These are phyloP conservation scores for Leucozona laternaria DNA, from an alignment of 2,888 invertebrate genomes.

Conservation along the genomic window DNA sequence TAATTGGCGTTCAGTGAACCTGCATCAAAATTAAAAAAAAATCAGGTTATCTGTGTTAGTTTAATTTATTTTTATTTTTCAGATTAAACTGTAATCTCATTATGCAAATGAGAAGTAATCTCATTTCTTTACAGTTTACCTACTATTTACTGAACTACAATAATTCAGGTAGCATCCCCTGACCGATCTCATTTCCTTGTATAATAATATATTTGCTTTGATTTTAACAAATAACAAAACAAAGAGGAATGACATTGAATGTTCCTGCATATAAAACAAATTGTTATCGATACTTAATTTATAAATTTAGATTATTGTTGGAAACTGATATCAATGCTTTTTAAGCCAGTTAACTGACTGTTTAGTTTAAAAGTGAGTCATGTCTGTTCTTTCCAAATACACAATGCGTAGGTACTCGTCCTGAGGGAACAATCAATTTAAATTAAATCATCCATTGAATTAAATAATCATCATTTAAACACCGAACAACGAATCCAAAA, in stretches of 20 bases:
- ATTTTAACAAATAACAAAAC: slow-evolving; percentile 21
- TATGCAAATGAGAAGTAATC: not conserved
- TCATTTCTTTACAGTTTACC: not conserved
- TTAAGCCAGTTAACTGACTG: not conserved
- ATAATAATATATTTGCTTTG: not conserved
- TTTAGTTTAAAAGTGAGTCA: slow-evolving; percentile 58
- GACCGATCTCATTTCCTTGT: too few relatives aligned
- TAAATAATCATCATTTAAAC: not conserved
- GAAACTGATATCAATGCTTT: slow-evolving; percentile 44
- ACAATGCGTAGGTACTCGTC: slow-evolving; percentile 5
- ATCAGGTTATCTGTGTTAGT: not conserved
- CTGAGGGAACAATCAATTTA: slow-evolving; percentile 13
- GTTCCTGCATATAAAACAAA: not conserved
- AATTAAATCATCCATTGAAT: slow-evolving; percentile 53
- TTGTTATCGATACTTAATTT: slow-evolving; percentile 49
- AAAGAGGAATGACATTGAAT: slow-evolving; percentile 30
- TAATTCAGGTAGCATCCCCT: not conserved
- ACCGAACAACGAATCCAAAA: not conserved
- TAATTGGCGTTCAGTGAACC: not conserved
- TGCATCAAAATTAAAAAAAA: not conserved
- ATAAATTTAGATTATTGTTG: slow-evolving; percentile 40
- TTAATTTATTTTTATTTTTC: not conserved
- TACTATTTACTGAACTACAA: not conserved
- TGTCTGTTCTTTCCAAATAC: slow-evolving; percentile 2
- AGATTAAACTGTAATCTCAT: not conserved